These are phyloP conservation scores for Connochaetes taurinus DNA, from an alignment of 2,113 vertebrate genomes.

Conservation along the genomic window DNA sequence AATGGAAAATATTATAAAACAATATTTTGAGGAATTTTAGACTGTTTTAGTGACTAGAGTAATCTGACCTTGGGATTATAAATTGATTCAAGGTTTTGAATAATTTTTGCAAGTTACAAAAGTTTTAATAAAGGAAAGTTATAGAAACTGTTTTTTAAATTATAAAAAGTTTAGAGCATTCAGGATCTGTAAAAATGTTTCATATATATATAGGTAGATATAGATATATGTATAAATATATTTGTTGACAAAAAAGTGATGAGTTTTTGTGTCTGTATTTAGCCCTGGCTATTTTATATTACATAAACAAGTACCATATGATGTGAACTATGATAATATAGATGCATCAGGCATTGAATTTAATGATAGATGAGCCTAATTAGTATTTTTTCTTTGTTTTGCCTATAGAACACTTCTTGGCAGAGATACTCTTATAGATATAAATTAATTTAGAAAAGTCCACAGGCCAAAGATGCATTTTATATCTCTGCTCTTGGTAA, in stretches of 20 bases:
- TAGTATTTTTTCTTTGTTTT: slow-evolving; percentile 1
- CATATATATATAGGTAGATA: neutral
- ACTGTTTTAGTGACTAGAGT: neutral
- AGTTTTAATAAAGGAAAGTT: neutral
- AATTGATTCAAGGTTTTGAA: neutral
- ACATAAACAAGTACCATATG: neutral
- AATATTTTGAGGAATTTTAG: neutral
- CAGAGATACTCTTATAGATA: neutral
- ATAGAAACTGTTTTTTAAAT: neutral
- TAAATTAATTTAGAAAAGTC: slow-evolving; percentile 36
- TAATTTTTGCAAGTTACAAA: neutral
- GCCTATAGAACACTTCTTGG: neutral
- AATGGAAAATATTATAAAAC: neutral
- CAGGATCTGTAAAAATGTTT: neutral
- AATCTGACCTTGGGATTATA: neutral
- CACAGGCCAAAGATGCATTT: neutral
- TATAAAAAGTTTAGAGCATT: neutral
- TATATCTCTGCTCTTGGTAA: neutral
- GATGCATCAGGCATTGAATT: neutral
- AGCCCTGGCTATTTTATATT: neutral
- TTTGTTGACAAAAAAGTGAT: neutral
- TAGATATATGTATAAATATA: neutral
- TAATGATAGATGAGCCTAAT: neutral
- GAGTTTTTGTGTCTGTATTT: neutral
- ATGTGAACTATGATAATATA: neutral